These are phyloP conservation scores for Crossocerus cetratus DNA, from an alignment of 2,888 invertebrate genomes.

Conservation along the genomic window DNA sequence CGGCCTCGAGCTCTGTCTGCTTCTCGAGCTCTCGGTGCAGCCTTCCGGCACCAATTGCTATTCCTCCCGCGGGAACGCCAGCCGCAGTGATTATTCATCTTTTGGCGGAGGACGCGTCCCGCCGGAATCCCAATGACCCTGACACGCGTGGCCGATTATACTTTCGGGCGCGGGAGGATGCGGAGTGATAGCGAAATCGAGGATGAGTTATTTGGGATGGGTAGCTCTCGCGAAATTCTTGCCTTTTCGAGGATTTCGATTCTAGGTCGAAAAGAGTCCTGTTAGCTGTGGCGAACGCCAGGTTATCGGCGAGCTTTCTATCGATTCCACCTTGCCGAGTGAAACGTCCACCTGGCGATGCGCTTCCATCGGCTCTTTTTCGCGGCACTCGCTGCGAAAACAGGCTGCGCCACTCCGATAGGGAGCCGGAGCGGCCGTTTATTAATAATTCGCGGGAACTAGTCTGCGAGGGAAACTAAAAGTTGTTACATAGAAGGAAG, in stretches of 20 bases:
- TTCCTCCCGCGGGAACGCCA: constrained; percentile 46
- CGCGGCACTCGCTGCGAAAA: too few species aligned
- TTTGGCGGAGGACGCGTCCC: constrained; percentile 25
- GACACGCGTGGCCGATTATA: constrained; percentile 47
- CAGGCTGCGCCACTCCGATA: not conserved
- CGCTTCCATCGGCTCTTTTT: too few species aligned
- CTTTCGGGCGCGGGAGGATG: too few species aligned
- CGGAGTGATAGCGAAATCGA: too few species aligned
- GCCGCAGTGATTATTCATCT: constrained; percentile 57
- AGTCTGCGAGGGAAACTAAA: not conserved
- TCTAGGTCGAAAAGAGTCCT: too few species aligned
- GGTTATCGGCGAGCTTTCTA: not conserved
- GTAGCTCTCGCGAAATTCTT: constrained; percentile 18
- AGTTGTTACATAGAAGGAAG: not conserved
- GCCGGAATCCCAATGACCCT: constrained; percentile 41
- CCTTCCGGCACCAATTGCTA: constrained; percentile 39
- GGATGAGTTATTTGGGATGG: constrained; percentile 1
- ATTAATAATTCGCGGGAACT: not conserved
- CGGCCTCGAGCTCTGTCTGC: constrained; percentile 14
- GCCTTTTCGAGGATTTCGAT: too few species aligned
- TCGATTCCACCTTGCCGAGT: constrained; percentile 1
- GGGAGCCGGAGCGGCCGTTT: not conserved
- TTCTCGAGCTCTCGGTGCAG: constrained; percentile 4
- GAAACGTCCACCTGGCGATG: not conserved
- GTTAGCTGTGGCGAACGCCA: too few species aligned